Base-by-base conservation (phyloP, 2,113 vertebrate genomes). In the Myrmecophaga tridactyla region DNA sequence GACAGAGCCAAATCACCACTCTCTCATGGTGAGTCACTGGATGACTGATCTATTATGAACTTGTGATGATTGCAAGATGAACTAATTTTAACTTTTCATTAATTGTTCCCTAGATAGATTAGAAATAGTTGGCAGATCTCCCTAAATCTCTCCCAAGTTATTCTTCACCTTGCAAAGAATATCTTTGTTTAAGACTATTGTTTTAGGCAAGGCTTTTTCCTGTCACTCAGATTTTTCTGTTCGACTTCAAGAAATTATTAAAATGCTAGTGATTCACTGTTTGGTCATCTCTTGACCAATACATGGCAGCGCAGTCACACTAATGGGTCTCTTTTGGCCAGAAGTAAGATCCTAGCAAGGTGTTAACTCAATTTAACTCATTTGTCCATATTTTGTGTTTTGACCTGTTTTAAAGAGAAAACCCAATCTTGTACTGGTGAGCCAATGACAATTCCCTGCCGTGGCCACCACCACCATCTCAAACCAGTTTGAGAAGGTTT, bases 191-290 rank as follows among this genome's bases (percentile, higher is more conserved):
- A 56, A 81, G 46, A 39, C 31, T 88, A 41, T 58, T 67, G 11
- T 65, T 84, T 94, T 7, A 63, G 41, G 20, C 63, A 65, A 12
- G 39, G 36, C 75, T 39, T 89, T 96, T 94, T 60, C 72, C 41
- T 18, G 85, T 94, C 63, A 81, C 51, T 94, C 73, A 78, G 75
- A 95, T 90, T 95, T 56, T 90, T 76, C 46, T 78, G 72, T 89
- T 90, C 69, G 56, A 29, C 31, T 69, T 51, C 15, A 11, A 15
- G 8, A 62, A 78, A 91, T 56, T 62, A 46, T 84, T 34, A 51
- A 60, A 58, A 62, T 78, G 58, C 31, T 39, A 46, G 27, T 17
- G 58, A 89, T 72, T 96, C 77, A 96, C 90, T 78, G 13, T 17
- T 1, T 25, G 36, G 5, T 34, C 36, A n/a, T 53, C 4, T 73